These are phyloP conservation scores for Parnassius apollo DNA, from an alignment of 2,888 invertebrate genomes.

Conservation along the genomic window DNA sequence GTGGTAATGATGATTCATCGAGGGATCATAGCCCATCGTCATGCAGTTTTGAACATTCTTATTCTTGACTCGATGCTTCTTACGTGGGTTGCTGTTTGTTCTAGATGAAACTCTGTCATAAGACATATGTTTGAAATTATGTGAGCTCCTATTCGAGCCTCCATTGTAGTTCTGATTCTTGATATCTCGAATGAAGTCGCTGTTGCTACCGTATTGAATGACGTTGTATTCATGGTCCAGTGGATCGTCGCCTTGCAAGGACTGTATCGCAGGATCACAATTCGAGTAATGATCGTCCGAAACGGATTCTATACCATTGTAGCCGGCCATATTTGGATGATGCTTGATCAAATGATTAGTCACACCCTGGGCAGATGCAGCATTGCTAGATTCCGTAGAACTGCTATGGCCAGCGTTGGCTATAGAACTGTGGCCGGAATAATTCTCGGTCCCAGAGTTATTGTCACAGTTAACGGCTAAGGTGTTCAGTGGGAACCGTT, in stretches of 20 bases:
- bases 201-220: conserved; percentile 76
- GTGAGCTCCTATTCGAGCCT: conserved; percentile 73
- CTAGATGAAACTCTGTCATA: conserved; percentile 75
- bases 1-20: conserved; percentile 74
- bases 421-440: conserved; percentile 82
- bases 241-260: conserved; percentile 73
- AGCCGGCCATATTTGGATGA: conserved; percentile 66
- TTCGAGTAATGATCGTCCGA: conserved; percentile 79
- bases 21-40: conserved; percentile 82
- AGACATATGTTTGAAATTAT: conserved; percentile 78
- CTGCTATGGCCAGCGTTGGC: conserved; percentile 78
- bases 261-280: conserved; percentile 76
- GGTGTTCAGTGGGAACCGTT: conserved; percentile 77
- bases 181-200: conserved; percentile 73
- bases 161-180: conserved; percentile 80
- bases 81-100: conserved; percentile 76
- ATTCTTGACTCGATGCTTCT: conserved; percentile 74
- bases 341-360: conserved; percentile 77
- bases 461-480: conserved; percentile 80
- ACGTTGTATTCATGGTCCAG: conserved; percentile 78
- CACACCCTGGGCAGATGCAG: conserved; percentile 75
- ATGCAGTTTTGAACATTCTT: conserved; percentile 79
- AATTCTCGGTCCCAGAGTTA: conserved; percentile 83
- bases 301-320: conserved; percentile 74
- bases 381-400: conserved; percentile 77